Base-by-base conservation (phyloP, 2,113 vertebrate genomes). In the Cryptoleucopteryx plumbea region DNA sequence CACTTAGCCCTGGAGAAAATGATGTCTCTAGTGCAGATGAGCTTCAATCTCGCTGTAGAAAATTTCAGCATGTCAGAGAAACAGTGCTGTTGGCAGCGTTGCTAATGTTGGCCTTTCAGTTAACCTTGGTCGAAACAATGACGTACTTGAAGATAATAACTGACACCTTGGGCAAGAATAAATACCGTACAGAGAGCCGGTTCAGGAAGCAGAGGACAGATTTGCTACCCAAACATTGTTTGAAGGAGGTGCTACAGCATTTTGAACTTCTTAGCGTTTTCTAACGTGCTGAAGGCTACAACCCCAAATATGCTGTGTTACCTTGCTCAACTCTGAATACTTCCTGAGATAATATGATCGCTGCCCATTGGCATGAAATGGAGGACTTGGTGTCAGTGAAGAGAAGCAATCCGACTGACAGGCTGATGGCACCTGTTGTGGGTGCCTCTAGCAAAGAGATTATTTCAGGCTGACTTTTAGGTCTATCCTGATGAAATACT, bases 91-190 rank as follows among this genome's bases (percentile, higher is more conserved):
- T 95, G 78, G 81, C 82, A 75, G 12, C 1, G 0, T 58, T 80
- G 45, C 63, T 91, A n/a, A 70, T 61, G 62, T 25, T 87, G 89
- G 52, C 58, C 89, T 96, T 95, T 91, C 81, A 42, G 84, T 94
- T 87, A 94, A 50, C 84, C 83, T 94, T 91, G 59, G 58, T 22
- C 93, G 42, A 80, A 95, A 82, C 38, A 62, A 15, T 77, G 67
- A 62, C 3, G 4, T 80, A 70, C 71, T 88, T 81, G 50, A 93
- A 86, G 87, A 91, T 70, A 91, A 62, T 82, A 89, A 65, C 66
- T 47, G 55, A 67, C 74, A 93, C 87, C 62, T 73, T 94, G 87
- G 43, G 40, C 52, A 88, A 67, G 59, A 93, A 77, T 52, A 90
- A 91, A 43, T 43, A 43, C 9, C 34, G 9, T 40, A 34, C 40